A percentile compares a stretch with the other conserved stretches of the same genome.
Conservation (phyloP, 2,113 vertebrate genomes). For the Litocranius walleri region DNA sequence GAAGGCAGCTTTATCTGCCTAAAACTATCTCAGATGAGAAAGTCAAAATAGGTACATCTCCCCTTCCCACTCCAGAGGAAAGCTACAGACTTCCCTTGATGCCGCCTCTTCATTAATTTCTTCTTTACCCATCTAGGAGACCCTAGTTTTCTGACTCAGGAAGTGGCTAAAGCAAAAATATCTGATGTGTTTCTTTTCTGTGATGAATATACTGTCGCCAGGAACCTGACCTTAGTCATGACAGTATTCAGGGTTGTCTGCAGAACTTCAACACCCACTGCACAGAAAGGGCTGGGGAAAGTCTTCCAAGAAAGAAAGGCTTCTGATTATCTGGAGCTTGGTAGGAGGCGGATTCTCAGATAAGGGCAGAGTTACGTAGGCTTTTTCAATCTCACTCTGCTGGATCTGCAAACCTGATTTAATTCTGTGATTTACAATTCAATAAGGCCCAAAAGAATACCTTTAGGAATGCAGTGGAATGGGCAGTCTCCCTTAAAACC, state of each 20-base stretch:
- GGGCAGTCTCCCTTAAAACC: background rate
- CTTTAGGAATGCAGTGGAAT: background rate
- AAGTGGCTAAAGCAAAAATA: constrained; percentile 38
- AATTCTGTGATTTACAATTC: constrained; percentile 48
- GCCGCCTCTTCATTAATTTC: constrained; percentile 5
- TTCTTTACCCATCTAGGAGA: constrained; percentile 6
- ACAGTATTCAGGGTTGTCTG: background rate
- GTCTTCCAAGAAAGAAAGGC: background rate
- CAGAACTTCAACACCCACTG: background rate
- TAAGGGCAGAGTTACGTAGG: background rate
- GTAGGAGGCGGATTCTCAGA: constrained; percentile 32
- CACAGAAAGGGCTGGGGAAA: constrained; percentile 14
- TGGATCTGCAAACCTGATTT: constrained; percentile 30
- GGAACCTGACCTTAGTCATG: constrained; percentile 26
- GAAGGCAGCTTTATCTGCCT: constrained; percentile 12
- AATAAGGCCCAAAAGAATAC: background rate
- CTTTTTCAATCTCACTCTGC: background rate
- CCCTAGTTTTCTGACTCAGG: constrained; percentile 29
- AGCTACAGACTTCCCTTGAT: background rate
- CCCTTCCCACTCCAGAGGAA: background rate
- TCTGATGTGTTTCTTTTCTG: constrained; percentile 23
- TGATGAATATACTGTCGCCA: background rate
- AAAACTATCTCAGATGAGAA: constrained; percentile 30
- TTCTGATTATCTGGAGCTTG: constrained; percentile 29
- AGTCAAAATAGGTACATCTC: constrained; percentile 4